Evolutionary conservation across 2,113 vertebrate species (phyloP).

Genomic region (Nothoprocta perdicaria): DNA sequence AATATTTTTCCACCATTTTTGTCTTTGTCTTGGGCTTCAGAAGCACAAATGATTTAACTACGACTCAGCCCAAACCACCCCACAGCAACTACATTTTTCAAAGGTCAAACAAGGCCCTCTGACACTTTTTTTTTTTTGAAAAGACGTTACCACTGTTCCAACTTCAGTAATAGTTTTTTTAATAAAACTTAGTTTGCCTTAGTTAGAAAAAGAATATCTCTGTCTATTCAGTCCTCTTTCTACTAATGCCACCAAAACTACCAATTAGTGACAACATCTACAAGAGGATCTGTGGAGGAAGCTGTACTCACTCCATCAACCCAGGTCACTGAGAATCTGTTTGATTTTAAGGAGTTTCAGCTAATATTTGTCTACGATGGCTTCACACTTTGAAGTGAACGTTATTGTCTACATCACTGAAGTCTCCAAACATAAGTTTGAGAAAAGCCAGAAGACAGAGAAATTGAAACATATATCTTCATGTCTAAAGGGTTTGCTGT

Average conservation of each 20-base stretch:
- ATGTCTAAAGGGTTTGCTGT: not conserved
- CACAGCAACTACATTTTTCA: not conserved
- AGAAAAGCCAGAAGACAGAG: not conserved
- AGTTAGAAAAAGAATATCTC: not conserved
- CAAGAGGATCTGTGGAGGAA: not conserved
- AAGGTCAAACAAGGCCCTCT: not conserved
- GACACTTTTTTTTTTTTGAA: not conserved
- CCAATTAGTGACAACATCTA: not conserved
- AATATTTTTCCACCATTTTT: not conserved
- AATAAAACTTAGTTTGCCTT: not conserved
- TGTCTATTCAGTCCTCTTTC: not conserved
- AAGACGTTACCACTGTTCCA: not conserved
- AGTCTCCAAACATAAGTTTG: not conserved
- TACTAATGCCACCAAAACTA: not conserved
- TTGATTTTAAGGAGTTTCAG: not conserved
- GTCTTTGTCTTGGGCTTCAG: not conserved
- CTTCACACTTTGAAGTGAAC: not conserved
- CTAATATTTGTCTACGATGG: not conserved
- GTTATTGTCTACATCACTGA: not conserved
- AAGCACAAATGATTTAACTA: not conserved
- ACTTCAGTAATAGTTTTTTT: not conserved
- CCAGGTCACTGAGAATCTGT: not conserved
- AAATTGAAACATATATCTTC: not conserved
- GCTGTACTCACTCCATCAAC: not conserved
- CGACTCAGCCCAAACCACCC: not conserved